Percentiles rank a stretch among this genome's conserved stretches.
Conservation (phyloP, 2,113 vertebrate genomes). For the Abramis brama region DNA sequence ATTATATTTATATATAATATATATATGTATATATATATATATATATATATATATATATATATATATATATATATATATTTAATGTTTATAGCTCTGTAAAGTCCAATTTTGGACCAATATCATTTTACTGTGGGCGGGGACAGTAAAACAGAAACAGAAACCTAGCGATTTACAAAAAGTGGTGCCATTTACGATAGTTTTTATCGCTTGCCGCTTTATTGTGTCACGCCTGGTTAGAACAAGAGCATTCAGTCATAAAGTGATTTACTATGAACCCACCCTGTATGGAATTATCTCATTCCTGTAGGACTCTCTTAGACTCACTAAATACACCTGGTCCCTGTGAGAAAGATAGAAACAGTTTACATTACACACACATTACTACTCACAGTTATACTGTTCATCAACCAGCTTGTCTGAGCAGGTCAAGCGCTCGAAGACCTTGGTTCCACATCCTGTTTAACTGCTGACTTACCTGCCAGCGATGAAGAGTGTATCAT, state of each 20-base stretch:
- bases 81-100: too few relatives aligned
- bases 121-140: neutral
- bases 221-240: neutral
- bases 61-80: too few relatives aligned
- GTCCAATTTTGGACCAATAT: too few relatives aligned
- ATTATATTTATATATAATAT: too few relatives aligned
- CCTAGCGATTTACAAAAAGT: neutral
- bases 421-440: constrained; percentile 49
- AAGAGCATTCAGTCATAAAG: neutral
- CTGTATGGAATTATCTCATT: constrained; percentile 92
- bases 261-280: constrained; percentile 76
- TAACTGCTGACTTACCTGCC: constrained; percentile 77
- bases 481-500: constrained; percentile 98
- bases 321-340: constrained; percentile 98
- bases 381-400: constrained; percentile 53
- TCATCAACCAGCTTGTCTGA: constrained; percentile 76
- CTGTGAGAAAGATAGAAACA: constrained; percentile 75
- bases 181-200: neutral
- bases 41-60: too few relatives aligned
- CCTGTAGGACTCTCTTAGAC: constrained; percentile 92
- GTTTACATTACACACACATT: constrained; percentile 15
- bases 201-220: neutral
- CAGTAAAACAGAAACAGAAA: constrained; percentile 4
- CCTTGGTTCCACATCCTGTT: neutral
- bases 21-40: too few relatives aligned